A percentile compares a stretch with the other conserved stretches of the same genome.
Evolutionary conservation across 2,888 invertebrate species (phyloP).

Genomic region (Troides oblongomaculatus): DNA sequence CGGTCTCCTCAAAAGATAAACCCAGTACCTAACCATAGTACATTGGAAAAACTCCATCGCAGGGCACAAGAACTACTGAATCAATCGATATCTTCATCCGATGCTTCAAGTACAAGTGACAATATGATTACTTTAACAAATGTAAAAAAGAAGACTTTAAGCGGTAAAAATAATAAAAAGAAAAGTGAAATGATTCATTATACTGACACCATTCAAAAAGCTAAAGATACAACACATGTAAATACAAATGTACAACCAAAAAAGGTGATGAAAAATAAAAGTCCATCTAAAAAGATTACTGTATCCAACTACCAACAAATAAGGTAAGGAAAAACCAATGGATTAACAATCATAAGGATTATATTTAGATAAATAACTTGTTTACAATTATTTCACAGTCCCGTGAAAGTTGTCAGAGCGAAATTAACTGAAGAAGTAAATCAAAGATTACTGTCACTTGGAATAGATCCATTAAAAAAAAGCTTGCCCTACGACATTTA

Average conservation of each 20-base stretch:
- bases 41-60: slow-evolving; percentile 63
- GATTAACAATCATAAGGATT: background rate
- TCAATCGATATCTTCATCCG: slow-evolving; percentile 59
- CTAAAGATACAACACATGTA: slow-evolving; percentile 13
- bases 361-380: background rate
- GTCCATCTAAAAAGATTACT: slow-evolving; percentile 6
- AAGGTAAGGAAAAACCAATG: slow-evolving; percentile 10
- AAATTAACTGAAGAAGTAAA: slow-evolving; percentile 75
- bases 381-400: slow-evolving; percentile 45
- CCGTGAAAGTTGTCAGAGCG: slow-evolving; percentile 64
- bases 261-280: slow-evolving; percentile 32
- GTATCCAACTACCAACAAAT: background rate
- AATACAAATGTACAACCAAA: slow-evolving; percentile 18
- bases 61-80: slow-evolving; percentile 68
- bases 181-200: slow-evolving; percentile 8
- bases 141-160: slow-evolving; percentile 17
- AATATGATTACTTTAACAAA: slow-evolving; percentile 34
- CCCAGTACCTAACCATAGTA: slow-evolving; percentile 46
- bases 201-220: slow-evolving; percentile 4
- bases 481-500: slow-evolving; percentile 78
- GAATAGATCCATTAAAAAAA: slow-evolving; percentile 82
- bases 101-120: slow-evolving; percentile 46
- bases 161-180: slow-evolving; percentile 16
- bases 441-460: slow-evolving; percentile 78
- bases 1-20: slow-evolving; percentile 37